Percentiles rank a stretch among this genome's conserved stretches.
Conservation (phyloP, 2,888 invertebrate genomes). For the Drosophila robusta region DNA sequence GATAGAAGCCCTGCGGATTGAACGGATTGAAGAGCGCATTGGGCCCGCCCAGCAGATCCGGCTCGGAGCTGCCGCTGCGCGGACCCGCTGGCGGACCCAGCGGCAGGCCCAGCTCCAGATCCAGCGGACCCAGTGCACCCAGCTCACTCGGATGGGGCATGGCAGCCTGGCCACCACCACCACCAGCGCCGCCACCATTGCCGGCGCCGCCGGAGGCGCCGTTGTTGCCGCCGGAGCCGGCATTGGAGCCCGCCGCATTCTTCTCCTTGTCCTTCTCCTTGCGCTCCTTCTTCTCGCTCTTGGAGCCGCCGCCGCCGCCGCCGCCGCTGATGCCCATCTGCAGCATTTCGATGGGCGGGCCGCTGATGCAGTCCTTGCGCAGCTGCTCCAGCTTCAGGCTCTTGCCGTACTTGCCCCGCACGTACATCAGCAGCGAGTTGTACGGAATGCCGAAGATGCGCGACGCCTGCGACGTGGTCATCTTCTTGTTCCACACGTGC, state of each 20-base stretch:
- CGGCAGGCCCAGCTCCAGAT: conserved; percentile 74
- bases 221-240: conserved; percentile 32
- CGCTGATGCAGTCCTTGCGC: conserved; percentile 94
- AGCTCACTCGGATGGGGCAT: conserved; percentile 65
- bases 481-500: conserved; percentile 98
- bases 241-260: conserved; percentile 16
- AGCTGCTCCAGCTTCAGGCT: conserved; percentile 94
- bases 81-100: conserved; percentile 82
- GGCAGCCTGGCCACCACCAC: conserved; percentile 42
- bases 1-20: conserved; percentile 91
- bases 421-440: conserved; percentile 96
- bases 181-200: conserved; percentile 8
- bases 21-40: conserved; percentile 91
- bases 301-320: conserved; percentile 57
- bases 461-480: conserved; percentile 96
- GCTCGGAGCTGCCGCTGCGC: conserved; percentile 89
- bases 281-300: conserved; percentile 76
- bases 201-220: conserved; percentile 18
- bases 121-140: conserved; percentile 59
- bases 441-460: conserved; percentile 97
- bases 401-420: conserved; percentile 96
- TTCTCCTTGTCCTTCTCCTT: conserved; percentile 76
- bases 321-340: conserved; percentile 87
- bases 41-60: conserved; percentile 87
- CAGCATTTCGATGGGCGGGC: conserved; percentile 90